phyloP scores from a whole-genome alignment of 2,797 vertebrate genomes.

The Melanotaenia pygmaea region DNA sequence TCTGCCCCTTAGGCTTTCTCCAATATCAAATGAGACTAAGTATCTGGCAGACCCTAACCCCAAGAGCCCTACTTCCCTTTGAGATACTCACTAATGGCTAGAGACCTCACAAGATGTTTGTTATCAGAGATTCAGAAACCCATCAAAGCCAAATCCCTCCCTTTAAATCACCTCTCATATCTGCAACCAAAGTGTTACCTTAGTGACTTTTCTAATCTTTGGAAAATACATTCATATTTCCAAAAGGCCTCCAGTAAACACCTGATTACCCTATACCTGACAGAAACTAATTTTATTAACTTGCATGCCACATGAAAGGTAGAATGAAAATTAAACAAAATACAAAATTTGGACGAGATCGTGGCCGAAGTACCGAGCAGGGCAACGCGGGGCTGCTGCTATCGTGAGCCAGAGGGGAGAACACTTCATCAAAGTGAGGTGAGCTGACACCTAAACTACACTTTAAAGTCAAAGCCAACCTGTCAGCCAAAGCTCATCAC shows the following conservation, averaged over 20 bases:
- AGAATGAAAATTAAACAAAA: constrained; percentile 7
- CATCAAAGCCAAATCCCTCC: constrained; percentile 28
- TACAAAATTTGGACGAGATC: constrained; percentile 1
- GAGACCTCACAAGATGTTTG: constrained; percentile 58
- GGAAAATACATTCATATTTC: not conserved
- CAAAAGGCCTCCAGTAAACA: constrained; percentile 1
- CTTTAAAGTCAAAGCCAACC: constrained; percentile 4
- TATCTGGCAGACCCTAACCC: constrained; percentile 47
- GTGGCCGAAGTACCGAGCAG: not conserved
- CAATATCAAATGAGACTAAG: constrained; percentile 53
- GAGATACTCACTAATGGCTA: constrained; percentile 43
- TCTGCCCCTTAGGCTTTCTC: constrained; percentile 43
- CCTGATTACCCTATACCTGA: not conserved
- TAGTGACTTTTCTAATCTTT: not conserved
- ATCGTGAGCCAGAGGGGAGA: constrained; percentile 5
- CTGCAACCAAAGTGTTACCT: constrained; percentile 5
- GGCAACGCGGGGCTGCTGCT: not conserved
- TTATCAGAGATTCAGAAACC: constrained; percentile 50
- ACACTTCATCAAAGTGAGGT: constrained; percentile 1
- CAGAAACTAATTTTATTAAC: constrained; percentile 12
- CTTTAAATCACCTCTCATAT: constrained; percentile 14
- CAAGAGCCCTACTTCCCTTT: constrained; percentile 19
- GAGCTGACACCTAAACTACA: constrained; percentile 1
- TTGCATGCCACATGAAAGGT: not conserved
- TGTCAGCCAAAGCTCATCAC: not conserved